These are phyloP conservation scores for Danionella dracula DNA, from an alignment of 2,797 vertebrate species.

Conservation along the genomic window DNA sequence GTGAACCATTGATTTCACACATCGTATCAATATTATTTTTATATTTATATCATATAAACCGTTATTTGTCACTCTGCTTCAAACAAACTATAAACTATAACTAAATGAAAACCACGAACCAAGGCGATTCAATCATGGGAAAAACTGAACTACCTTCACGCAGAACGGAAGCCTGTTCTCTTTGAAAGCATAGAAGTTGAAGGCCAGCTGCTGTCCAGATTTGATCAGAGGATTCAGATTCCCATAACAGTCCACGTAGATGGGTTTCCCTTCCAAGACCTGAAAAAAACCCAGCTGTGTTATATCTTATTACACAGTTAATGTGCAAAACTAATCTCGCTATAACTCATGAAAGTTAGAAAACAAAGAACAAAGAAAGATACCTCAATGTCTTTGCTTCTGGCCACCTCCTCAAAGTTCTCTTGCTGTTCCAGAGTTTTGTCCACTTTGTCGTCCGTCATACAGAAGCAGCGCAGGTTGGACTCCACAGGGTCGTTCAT, in stretches of 20 bases:
- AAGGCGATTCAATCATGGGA: no score
- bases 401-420: constrained; percentile 97
- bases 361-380: background rate
- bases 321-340: background rate
- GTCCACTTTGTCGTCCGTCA: constrained; percentile 99
- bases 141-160: constrained; percentile 84
- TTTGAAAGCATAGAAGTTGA: constrained; percentile 98
- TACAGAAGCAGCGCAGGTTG: constrained; percentile 93
- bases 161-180: constrained; percentile 98
- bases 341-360: background rate
- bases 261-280: constrained; percentile 96
- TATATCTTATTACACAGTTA: background rate
- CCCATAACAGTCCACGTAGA: constrained; percentile 96
- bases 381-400: constrained; percentile 93
- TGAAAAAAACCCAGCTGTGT: constrained; percentile 53
- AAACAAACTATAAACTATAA: no score
- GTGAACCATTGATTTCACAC: no score
- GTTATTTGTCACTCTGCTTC: no score
- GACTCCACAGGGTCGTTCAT: constrained; percentile 95
- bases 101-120: no score
- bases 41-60: no score
- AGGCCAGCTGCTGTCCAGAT: constrained; percentile 91
- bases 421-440: constrained; percentile 99
- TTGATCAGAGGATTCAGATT: constrained; percentile 93
- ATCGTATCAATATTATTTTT: no score